phyloP scores from a whole-genome alignment of 2,113 vertebrate species.

The Seriola dumerili region DNA sequence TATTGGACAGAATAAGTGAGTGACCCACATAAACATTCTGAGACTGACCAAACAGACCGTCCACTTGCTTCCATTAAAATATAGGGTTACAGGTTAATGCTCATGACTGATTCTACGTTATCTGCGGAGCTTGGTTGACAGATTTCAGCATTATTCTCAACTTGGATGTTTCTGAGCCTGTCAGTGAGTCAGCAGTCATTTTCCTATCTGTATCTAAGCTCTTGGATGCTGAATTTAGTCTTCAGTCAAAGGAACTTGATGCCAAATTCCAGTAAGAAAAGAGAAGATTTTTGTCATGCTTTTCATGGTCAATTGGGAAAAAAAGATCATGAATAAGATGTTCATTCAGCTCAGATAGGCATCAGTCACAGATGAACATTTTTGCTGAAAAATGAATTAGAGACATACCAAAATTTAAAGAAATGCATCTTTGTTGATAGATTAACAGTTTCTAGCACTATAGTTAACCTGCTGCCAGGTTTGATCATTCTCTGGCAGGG shows the following conservation, averaged over 20 bases:
- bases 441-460: background rate
- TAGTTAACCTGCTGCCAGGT: slow-evolving; percentile 4
- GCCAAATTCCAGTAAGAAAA: slow-evolving; percentile 19
- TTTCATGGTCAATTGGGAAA: slow-evolving; percentile 8
- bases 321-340: background rate
- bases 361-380: background rate
- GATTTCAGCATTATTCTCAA: slow-evolving; percentile 32
- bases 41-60: slow-evolving; percentile 27
- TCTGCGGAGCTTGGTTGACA: slow-evolving; percentile 1
- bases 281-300: background rate
- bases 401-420: background rate
- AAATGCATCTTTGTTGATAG: background rate
- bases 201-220: slow-evolving; percentile 6
- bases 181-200: slow-evolving; percentile 18
- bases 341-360: background rate
- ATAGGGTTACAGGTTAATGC: slow-evolving; percentile 50
- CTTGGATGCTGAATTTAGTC: slow-evolving; percentile 16
- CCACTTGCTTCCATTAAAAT: slow-evolving; percentile 40
- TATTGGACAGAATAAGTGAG: slow-evolving; percentile 26
- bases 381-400: background rate
- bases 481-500: slow-evolving; percentile 1
- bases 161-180: slow-evolving; percentile 7
- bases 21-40: slow-evolving; percentile 31
- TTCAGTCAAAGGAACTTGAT: background rate
- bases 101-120: slow-evolving; percentile 11